These are phyloP conservation scores for Atta colombica DNA, from an alignment of 1,140 invertebrate species.

Conservation along the genomic window DNA sequence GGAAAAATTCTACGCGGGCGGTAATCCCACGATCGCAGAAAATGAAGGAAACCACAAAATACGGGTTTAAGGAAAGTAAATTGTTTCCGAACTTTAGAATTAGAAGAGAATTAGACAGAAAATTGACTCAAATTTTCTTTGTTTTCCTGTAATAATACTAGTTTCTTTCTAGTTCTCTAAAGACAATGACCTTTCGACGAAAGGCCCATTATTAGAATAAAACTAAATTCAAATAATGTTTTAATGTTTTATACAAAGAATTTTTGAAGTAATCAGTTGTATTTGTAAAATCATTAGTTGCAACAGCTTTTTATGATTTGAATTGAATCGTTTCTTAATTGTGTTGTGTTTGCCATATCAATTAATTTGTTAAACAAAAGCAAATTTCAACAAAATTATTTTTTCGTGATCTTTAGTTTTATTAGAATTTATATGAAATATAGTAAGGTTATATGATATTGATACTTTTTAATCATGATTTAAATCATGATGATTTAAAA, in stretches of 20 bases:
- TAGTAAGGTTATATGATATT: slow-evolving; percentile 8
- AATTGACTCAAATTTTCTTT: slow-evolving; percentile 35
- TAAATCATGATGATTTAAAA: slow-evolving; percentile 58
- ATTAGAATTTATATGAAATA: neutral
- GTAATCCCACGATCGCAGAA: slow-evolving; percentile 12
- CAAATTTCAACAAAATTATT: neutral
- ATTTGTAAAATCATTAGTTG: neutral
- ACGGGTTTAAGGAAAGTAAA: slow-evolving; percentile 1
- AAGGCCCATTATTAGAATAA: neutral
- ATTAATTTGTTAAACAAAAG: neutral
- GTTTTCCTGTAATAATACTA: neutral
- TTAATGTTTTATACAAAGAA: neutral
- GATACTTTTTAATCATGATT: neutral
- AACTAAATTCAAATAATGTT: neutral
- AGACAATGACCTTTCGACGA: neutral
- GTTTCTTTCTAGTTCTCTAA: neutral
- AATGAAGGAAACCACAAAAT: slow-evolving; percentile 60
- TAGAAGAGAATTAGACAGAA: neutral
- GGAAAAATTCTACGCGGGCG: slow-evolving; percentile 56
- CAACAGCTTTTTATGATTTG: neutral
- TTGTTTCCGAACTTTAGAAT: slow-evolving; percentile 23
- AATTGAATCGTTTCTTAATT: neutral
- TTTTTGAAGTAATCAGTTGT: neutral
- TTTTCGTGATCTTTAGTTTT: neutral
- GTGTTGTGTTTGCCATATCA: neutral